Base-by-base conservation (phyloP, 2,797 vertebrate species). In the Cossypha dichroa region DNA sequence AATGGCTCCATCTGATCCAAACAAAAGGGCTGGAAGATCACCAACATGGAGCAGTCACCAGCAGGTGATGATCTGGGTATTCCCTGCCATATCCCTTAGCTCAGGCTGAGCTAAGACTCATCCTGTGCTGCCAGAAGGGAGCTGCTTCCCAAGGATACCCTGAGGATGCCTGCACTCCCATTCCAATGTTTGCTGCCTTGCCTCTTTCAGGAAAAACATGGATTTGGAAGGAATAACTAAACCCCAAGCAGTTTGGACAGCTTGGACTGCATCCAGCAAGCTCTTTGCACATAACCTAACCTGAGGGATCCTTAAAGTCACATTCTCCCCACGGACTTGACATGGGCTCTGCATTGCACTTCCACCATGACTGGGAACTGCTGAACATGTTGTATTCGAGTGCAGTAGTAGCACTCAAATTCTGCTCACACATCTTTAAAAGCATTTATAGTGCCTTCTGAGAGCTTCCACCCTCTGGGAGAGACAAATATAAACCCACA, bases 281-380 rank as follows among this genome's bases (percentile, higher is more conserved):
- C 34, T n/a, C 43, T n/a, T 13, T 25, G 34, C 36, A 22, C 0
- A 0, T 29, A 31, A n/a, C 0, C 3, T 38, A 34, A 78, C 23
- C 55, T 0, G 0, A 54, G 13, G 40, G 38, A 38, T 33, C n/a
- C 70, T 13, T 43, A 16, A 49, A 84, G 38, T 45, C 26, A 49
- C 3, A 1, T 34, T 41, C 46, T 62, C 54, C 23, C 54, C 9
- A 0, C 2, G 18, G 51, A 40, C 67, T 51, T 6, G 0, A 29
- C 1, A 1, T 0, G 11, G n/a, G 29, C 33, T 52, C 34, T 54
- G 49, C 36, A 67, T 58, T 19, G 26, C 34, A 51, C 48, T 26
- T 33, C 48, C 23, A 26, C 40, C 45, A 4, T 1, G n/a, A 14
- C 48, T 20, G 36, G 8, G 29, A 72, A 72, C 21, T 28, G 73